These are phyloP conservation scores for Caenorhabditis sp. DNA, from an alignment of 2,888 invertebrate genomes.

Conservation along the genomic window DNA sequence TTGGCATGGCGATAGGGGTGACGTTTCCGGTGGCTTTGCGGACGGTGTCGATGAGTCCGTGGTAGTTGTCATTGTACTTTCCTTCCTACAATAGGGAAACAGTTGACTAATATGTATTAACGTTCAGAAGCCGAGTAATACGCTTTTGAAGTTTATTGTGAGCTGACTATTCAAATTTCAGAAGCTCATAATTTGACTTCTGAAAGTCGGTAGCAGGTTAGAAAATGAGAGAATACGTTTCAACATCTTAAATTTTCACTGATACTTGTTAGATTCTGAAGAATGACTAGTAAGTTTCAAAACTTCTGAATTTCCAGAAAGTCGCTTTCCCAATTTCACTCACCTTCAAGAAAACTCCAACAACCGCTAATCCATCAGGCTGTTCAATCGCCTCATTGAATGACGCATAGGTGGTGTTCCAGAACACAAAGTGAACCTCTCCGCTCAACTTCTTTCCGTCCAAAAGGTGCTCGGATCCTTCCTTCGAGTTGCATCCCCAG, in stretches of 20 bases:
- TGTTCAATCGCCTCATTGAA: constrained; percentile 76
- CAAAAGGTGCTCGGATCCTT: constrained; percentile 80
- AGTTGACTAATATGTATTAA: too few species aligned
- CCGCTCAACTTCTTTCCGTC: constrained; percentile 75
- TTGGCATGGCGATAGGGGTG: constrained; percentile 66
- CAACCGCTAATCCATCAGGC: constrained; percentile 79
- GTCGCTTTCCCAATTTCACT: background rate
- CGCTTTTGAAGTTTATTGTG: too few species aligned
- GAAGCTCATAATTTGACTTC: too few species aligned
- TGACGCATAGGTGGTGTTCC: constrained; percentile 77
- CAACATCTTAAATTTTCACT: too few species aligned
- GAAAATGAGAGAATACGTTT: too few species aligned
- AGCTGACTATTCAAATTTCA: too few species aligned
- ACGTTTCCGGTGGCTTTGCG: constrained; percentile 66
- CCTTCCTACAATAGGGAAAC: constrained; percentile 66
- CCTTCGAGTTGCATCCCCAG: constrained; percentile 77
- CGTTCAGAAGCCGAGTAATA: background rate
- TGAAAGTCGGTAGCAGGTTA: too few species aligned
- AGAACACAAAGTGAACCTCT: constrained; percentile 82
- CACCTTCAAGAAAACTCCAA: constrained; percentile 80
- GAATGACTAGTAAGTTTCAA: too few species aligned
- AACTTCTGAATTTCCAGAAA: background rate
- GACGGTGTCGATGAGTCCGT: constrained; percentile 73
- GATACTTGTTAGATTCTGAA: too few species aligned
- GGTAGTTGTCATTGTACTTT: constrained; percentile 69